Evolutionary conservation across 2,797 vertebrate genomes (phyloP), one percentile per base, ranked within the genome.

Genomic region (Gymnocypris eckloni): DNA sequence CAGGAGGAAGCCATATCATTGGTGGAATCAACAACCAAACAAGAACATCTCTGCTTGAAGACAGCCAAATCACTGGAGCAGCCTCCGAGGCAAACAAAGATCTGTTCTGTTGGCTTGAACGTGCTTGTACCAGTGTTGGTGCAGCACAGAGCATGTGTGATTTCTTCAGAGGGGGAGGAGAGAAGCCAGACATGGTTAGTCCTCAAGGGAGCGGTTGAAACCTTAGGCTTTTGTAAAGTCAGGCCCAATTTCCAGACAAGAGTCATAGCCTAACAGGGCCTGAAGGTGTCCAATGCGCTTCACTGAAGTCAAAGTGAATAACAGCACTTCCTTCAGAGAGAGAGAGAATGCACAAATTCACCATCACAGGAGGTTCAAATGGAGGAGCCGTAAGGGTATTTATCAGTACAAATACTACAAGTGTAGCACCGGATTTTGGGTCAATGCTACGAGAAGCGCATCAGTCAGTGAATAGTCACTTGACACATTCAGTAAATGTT

Each of bases 281-380:
- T 41, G 75, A 78, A 59, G 52, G 52, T 59, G 75, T 78, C 52
- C 75, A 78, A 56, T 78, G 39, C 22, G 1, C 20, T 78, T 78
- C 52, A 78, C 75, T 59, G 33, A n/a, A 59, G 52, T 77, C 52
- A 37, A 77, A n/a, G 52, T 4, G 20, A 77, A 59, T 78, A 59
- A 59, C 22, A 59, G 12, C 52, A 16, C 10, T 59, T 22, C 76
- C 37, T 78, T 78, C 22, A 59, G 76, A 78, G 52, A 78, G 28
- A 78, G 28, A 28, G 20, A 59, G 37, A 78, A 78, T n/a, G 52
- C 76, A 59, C 52, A 78, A 78, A 56, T 56, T 78, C 37, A n/a
- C 52, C 76, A 59, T 78, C 76, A 78, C 52, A 78, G 56, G 37
- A 78, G 76, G 52, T 59, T 78, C 76, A 78, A 78, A 78, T 22